A percentile compares a stretch with the other conserved stretches of the same genome.
phyloP scores from a whole-genome alignment of 53 echinoderm and acorn worm species.

The Zoroaster sp. region DNA sequence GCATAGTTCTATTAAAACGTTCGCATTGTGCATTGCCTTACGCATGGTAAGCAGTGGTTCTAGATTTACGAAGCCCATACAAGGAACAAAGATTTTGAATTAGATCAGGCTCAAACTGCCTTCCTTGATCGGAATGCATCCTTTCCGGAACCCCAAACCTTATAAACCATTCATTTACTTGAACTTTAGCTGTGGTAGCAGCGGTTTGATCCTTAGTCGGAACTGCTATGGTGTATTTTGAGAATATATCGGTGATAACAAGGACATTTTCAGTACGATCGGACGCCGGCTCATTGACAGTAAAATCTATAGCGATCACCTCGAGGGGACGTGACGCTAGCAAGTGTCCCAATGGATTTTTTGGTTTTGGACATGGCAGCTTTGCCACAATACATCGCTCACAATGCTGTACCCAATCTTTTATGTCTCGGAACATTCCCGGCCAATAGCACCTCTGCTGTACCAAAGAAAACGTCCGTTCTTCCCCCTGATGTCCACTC shows the following conservation, averaged over 20 bases:
- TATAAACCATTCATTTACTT: conserved; percentile 71
- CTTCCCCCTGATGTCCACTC: too few species aligned
- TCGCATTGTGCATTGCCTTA: too few species aligned
- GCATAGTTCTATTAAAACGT: too few species aligned
- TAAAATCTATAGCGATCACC: conserved; percentile 69
- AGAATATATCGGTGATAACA: conserved; percentile 71
- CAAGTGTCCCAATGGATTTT: background rate
- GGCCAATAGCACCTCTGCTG: too few species aligned
- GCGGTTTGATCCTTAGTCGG: conserved; percentile 76
- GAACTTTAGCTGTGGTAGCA: conserved; percentile 62
- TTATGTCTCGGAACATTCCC: too few species aligned
- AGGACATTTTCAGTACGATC: conserved; percentile 69
- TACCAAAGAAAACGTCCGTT: too few species aligned
- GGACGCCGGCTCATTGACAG: conserved; percentile 46
- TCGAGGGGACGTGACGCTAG: conserved; percentile 54
- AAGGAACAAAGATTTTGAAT: conserved; percentile 31
- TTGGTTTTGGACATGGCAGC: too few species aligned
- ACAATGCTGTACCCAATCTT: too few species aligned
- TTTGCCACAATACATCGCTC: too few species aligned
- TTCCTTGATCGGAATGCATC: conserved; percentile 82
- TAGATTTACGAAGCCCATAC: background rate
- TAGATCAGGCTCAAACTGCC: conserved; percentile 72
- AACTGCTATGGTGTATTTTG: conserved; percentile 71
- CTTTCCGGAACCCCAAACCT: conserved; percentile 71
- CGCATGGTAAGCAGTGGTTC: conserved; percentile 5